Evolutionary conservation across 2,888 invertebrate species (phyloP).

Genomic region (Idaea biselata): DNA sequence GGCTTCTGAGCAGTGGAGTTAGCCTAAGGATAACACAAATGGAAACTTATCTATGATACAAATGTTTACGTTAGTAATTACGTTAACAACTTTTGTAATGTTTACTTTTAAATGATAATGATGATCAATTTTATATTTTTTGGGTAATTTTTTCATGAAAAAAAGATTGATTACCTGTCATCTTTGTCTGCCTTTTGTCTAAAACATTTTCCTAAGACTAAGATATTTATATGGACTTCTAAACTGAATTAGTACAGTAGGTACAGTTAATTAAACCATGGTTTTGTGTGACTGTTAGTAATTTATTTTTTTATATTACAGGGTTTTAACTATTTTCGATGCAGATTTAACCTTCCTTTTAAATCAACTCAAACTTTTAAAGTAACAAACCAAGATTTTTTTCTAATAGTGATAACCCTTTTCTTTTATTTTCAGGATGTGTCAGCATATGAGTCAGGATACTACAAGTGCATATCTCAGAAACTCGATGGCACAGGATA

Average conservation of each 20-base stretch:
- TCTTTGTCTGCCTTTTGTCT: neutral
- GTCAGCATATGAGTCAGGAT: constrained; percentile 81
- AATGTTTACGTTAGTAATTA: neutral
- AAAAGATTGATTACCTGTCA: constrained; percentile 1
- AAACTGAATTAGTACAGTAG: too few species aligned
- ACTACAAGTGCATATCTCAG: constrained; percentile 83
- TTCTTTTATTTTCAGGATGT: constrained; percentile 72
- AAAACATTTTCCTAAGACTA: neutral
- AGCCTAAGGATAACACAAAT: neutral
- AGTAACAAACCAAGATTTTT: too few species aligned
- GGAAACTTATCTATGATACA: neutral
- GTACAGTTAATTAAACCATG: too few species aligned
- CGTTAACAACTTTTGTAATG: neutral
- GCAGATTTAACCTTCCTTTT: too few species aligned
- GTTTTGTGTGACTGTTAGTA: too few species aligned
- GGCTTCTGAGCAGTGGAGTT: too few species aligned
- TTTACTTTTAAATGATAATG: neutral
- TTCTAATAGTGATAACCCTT: too few species aligned
- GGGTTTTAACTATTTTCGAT: too few species aligned
- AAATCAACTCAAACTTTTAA: too few species aligned
- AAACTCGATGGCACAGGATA: constrained; percentile 75
- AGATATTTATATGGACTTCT: constrained; percentile 34
- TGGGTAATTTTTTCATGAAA: neutral
- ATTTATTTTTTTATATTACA: too few species aligned
- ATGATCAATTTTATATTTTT: neutral